These are phyloP conservation scores for Thunnus maccoyii DNA, from an alignment of 2,113 vertebrate genomes.

Conservation along the genomic window DNA sequence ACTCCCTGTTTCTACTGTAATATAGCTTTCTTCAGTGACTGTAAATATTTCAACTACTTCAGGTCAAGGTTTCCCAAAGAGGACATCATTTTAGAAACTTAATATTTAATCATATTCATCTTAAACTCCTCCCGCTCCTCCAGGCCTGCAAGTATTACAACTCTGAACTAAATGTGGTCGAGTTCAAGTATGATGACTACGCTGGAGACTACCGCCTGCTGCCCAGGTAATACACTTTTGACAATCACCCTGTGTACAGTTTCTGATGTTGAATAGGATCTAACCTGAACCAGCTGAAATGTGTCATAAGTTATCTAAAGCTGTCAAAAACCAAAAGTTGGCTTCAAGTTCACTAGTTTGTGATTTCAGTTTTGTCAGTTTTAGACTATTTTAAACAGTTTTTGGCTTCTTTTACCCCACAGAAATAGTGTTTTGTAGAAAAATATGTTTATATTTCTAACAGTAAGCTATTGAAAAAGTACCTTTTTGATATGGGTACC, in stretches of 20 bases:
- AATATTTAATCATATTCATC: slow-evolving; percentile 52
- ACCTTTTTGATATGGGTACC: too few relatives aligned
- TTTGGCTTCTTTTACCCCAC: too few relatives aligned
- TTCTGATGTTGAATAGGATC: background rate
- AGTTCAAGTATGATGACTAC: slow-evolving; percentile 95
- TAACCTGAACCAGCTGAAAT: too few relatives aligned
- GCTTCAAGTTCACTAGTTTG: too few relatives aligned
- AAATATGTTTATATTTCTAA: too few relatives aligned
- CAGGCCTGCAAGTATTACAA: slow-evolving; percentile 98
- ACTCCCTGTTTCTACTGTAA: background rate
- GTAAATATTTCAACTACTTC: slow-evolving; percentile 18
- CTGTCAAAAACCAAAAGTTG: too few relatives aligned
- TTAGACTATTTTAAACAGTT: too few relatives aligned
- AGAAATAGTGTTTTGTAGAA: too few relatives aligned
- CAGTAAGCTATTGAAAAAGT: too few relatives aligned
- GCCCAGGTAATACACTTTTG: slow-evolving; percentile 87
- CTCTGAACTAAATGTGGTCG: slow-evolving; percentile 93
- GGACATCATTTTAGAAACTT: slow-evolving; percentile 22
- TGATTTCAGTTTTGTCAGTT: too few relatives aligned
- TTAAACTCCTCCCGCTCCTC: slow-evolving; percentile 57
- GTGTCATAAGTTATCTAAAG: too few relatives aligned
- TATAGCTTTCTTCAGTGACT: slow-evolving; percentile 30
- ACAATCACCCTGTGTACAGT: background rate
- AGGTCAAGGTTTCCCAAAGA: slow-evolving; percentile 25
- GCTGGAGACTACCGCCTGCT: slow-evolving; percentile 94